A percentile compares a stretch with the other conserved stretches of the same genome.
Conservation (phyloP, 2,888 invertebrate species). For the Phragmatobia fuliginosa region DNA sequence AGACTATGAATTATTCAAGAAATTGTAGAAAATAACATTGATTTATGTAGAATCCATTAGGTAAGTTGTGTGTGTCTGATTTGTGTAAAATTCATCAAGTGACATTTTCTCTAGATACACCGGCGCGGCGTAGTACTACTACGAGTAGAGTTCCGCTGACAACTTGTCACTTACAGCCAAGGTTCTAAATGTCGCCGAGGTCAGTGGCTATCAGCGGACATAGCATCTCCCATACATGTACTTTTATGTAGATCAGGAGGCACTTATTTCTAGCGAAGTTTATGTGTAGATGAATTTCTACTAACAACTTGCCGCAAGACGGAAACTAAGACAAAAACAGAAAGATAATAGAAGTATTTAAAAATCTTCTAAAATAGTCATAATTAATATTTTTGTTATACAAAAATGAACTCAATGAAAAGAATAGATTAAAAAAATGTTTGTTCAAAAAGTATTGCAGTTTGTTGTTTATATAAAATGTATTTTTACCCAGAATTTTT, state of each 20-base stretch:
- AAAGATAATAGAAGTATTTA: no score
- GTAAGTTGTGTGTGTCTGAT: no score
- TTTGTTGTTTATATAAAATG: no score
- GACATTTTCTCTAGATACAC: not conserved
- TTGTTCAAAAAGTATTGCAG: no score
- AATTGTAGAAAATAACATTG: no score
- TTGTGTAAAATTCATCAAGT: not conserved
- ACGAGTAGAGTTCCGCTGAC: slow-evolving; percentile 31
- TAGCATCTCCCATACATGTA: not conserved
- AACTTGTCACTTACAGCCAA: slow-evolving; percentile 43
- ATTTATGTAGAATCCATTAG: no score
- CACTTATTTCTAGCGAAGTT: not conserved
- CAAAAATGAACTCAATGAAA: no score
- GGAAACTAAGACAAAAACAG: not conserved
- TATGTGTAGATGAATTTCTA: not conserved
- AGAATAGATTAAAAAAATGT: no score
- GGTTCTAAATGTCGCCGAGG: slow-evolving; percentile 45
- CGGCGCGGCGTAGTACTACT: not conserved
- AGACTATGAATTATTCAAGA: no score
- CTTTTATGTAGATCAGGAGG: not conserved
- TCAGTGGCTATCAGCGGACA: slow-evolving; percentile 20
- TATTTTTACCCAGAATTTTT: no score
- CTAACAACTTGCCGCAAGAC: not conserved
- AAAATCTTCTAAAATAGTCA: no score
- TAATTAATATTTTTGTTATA: no score